Percentiles rank a stretch among this genome's conserved stretches.
phyloP scores from a whole-genome alignment of 2,113 vertebrate species.

The Zosterops hypoxanthus region DNA sequence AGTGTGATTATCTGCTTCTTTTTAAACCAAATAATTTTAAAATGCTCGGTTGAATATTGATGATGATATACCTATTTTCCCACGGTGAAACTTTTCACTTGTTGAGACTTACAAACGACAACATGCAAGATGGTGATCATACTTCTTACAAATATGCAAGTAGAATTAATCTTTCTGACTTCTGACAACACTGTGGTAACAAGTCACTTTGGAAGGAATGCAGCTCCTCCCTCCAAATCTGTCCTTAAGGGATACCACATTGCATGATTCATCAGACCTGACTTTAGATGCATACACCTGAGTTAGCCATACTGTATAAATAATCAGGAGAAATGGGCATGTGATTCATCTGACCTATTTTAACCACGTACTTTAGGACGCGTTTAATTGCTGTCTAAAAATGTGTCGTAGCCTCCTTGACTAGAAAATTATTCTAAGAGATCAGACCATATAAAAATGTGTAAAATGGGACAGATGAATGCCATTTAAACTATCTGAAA shows the following conservation, averaged over 20 bases:
- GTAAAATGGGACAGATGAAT: background rate
- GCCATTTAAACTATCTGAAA: background rate
- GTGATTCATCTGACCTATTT: conserved; percentile 44
- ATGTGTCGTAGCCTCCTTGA: background rate
- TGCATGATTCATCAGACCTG: conserved; percentile 24
- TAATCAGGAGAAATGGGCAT: background rate
- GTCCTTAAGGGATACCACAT: background rate
- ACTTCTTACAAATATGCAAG: background rate
- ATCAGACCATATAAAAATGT: background rate
- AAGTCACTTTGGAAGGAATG: conserved; percentile 9
- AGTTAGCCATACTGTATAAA: background rate
- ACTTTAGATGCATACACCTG: background rate
- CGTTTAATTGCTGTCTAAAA: conserved; percentile 34
- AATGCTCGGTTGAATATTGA: background rate
- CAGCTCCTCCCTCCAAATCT: background rate
- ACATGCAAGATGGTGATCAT: background rate
- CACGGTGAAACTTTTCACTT: background rate
- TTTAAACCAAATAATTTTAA: background rate
- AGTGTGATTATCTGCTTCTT: background rate
- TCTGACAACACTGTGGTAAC: background rate
- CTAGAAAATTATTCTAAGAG: background rate
- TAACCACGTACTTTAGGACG: background rate
- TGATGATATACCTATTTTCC: background rate
- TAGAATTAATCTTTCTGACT: background rate
- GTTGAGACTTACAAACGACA: background rate